Percentiles rank a stretch among this genome's conserved stretches.
phyloP scores from a whole-genome alignment of 2,888 invertebrate species.

The Cyclophora punctaria region DNA sequence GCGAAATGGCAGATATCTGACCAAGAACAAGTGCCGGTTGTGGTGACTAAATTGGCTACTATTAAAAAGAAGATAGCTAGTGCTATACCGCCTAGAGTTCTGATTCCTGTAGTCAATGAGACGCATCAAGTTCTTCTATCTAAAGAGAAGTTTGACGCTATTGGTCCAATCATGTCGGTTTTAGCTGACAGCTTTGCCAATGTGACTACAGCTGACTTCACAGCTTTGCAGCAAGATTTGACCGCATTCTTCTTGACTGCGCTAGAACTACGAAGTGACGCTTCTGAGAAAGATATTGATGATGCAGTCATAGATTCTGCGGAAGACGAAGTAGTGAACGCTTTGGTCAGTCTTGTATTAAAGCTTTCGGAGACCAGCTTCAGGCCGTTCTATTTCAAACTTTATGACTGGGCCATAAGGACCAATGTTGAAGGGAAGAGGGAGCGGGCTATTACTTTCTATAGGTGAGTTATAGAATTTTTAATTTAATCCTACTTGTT shows the following conservation, averaged over 20 bases:
- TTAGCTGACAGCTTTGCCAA: slow-evolving; percentile 82
- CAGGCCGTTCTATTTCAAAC: slow-evolving; percentile 88
- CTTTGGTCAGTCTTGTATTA: slow-evolving; percentile 86
- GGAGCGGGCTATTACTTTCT: slow-evolving; percentile 86
- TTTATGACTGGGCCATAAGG: slow-evolving; percentile 90
- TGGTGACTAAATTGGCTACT: slow-evolving; percentile 73
- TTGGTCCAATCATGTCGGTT: slow-evolving; percentile 84
- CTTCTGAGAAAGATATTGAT: slow-evolving; percentile 45
- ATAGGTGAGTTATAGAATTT: slow-evolving; percentile 67
- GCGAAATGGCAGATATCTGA: slow-evolving; percentile 67
- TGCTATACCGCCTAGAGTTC: slow-evolving; percentile 81
- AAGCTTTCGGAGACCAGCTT: slow-evolving; percentile 93
- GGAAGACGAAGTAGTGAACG: slow-evolving; percentile 84
- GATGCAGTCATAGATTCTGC: slow-evolving; percentile 68
- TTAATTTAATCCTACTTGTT: neutral
- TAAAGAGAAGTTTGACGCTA: slow-evolving; percentile 75
- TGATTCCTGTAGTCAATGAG: slow-evolving; percentile 83
- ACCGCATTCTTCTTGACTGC: slow-evolving; percentile 83
- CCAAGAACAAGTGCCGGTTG: slow-evolving; percentile 66
- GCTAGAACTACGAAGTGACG: slow-evolving; percentile 79
- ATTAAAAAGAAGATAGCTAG: slow-evolving; percentile 81
- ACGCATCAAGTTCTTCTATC: slow-evolving; percentile 77
- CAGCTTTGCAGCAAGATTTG: slow-evolving; percentile 78
- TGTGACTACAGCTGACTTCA: slow-evolving; percentile 78
- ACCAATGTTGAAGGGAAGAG: slow-evolving; percentile 74